Base-by-base conservation (phyloP, 2,888 invertebrate species). In the Melieria picta region DNA sequence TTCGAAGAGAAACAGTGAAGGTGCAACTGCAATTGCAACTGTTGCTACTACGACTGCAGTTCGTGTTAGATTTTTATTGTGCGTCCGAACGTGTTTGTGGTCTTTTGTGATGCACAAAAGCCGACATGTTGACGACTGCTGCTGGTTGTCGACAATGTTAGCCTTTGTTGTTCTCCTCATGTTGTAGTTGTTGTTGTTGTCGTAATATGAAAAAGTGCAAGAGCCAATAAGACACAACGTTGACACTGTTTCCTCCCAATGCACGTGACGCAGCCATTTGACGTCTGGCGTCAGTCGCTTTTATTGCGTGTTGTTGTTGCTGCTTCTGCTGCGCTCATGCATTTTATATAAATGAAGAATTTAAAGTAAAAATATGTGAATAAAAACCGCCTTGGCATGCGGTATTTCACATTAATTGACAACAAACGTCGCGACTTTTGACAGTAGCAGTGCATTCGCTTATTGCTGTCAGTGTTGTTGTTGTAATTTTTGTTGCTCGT, bases 371-470 rank as follows among this genome's bases (percentile, higher is more conserved):
- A 30, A 30, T 30, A 30, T 30, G 30, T 30, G 30, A 30, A 30
- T 2, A 30, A 30, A 30, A 30, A 2, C 30, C 30, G 30, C 30
- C 30, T 30, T 30, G 30, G 30, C 30, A 30, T 30, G 30, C 30
- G 30, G 30, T 30, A 30, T 30, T 43, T 30, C 61, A 11, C 62
- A 48, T 62, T 48, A 62, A 62, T 62, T 62, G 62, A 62, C 62
- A 62, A 62, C 13, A 11, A 62, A 48, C 62, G 62, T 62, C 62
- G 62, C 62, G 62, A 62, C 62, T 62, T 62, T 48, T 62, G 62
- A 62, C 62, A 62, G 47, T 62, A 47, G 47, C 62, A 46, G 62
- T 43, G 13, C 30, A 30, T 30, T 30, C 30, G 30, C 30, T 30
- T 30, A 30, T 30, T 30, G 30, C 30, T 30, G 1, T 30, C 30